Evolutionary conservation across 2,797 vertebrate genomes (phyloP), one percentile per base, ranked within the genome.

Genomic region (Cercopithecus hamlyni): DNA sequence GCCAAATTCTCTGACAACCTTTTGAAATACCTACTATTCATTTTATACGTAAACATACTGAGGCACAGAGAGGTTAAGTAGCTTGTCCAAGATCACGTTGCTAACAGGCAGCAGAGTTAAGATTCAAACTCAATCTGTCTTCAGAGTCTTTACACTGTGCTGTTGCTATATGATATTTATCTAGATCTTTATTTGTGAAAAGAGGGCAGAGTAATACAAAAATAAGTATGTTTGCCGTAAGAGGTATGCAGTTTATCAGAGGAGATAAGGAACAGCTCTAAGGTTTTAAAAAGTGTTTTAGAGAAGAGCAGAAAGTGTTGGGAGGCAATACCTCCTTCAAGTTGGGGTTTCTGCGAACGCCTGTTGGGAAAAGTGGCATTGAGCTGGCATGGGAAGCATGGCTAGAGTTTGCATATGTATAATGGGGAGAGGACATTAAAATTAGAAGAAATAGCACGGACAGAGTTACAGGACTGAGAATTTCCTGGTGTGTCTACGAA

Each of bases 171-270:
- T 75, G n/a, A 41, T 84, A 86, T 64, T 93, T 76, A 79, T 72
- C n/a, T 77, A 77, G 57, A 50, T 92, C 58, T 85, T 95, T 72
- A 41, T 4, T n/a, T 97, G 22, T 87, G 43, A 88, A 48, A 92
- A 36, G 43, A 81, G 45, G 33, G 36, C 30, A 24, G 2, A 70
- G 12, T 41, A 90, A 67, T 45, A 88, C 58, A 93, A 73, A 82
- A 94, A 77, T 45, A 41, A 26, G 4, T 88, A 2, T 77, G 43
- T 94, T 72, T 97, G 73, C 76, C 58, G 4, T 64, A 86, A 72
- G 33, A 6, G 57, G 48, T 92, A 79, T 55, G 83, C 7, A 92
- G 52, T 36, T 86, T 82, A 57, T 87, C 45, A 76, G 52, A 86
- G 45, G 33, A 85, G 55, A 36, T 83, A 55, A 76, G 30, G 24